Base-by-base conservation (phyloP, 2,888 invertebrate genomes). In the Anorthoa munda region DNA sequence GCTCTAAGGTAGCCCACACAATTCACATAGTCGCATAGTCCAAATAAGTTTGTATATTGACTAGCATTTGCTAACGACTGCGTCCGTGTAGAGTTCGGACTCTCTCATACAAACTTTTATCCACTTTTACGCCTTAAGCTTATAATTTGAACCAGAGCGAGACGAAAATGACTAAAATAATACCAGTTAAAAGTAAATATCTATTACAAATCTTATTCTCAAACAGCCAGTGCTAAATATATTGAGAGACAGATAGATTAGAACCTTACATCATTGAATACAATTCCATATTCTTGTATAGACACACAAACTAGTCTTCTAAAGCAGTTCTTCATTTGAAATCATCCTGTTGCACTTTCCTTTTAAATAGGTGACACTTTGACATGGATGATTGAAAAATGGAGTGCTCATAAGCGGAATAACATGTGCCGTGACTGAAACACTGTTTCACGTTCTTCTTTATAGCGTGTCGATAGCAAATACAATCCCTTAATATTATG, bases 261-360 rank as follows among this genome's bases (percentile, higher is more conserved):
- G 48, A 82, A 71, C 68, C 66, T 77, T 75, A 64, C 46, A 71
- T 63, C 60, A 79, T 56, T 68, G 75, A 81, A 67, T 65, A 81
- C 53, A 58, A 69, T 75, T 46, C 21, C 69, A 75, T 63, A 66
- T 46, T 18, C 64, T 46, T 17, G 45, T 46, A 71, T 26, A 69
- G 39, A 69, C 71, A 79, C 59, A 63, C 46, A 75, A 58, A 63
- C 53, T 55, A 23, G 55, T 15, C 23, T 31, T 63, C 67, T 67
- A 83, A 66, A 82, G 45, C 69, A 80, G 66, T 75, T 15, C 81
- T 81, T 75, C 70, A 69, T 67, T 72, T 70, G 63, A 21, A 55
- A 61, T 39, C 48, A n/a, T 64, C 65, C 59, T 55, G 31, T 60
- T 69, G 65, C 66, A 74, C 75, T 79, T 66, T 72, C 55, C 46